phyloP scores from a whole-genome alignment of 2,888 invertebrate species.

The Altica lythri region DNA sequence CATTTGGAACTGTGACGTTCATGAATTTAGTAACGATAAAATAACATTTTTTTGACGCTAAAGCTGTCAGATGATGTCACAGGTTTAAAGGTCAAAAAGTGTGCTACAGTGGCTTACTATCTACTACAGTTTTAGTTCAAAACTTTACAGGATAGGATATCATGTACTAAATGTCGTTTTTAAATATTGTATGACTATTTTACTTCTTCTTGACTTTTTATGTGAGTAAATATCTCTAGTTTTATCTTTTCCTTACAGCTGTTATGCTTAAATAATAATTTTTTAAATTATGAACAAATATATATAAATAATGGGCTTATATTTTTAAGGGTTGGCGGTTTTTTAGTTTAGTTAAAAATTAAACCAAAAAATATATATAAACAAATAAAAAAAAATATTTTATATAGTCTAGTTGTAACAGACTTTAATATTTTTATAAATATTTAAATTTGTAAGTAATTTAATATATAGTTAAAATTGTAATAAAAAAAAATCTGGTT shows the following conservation, averaged over 20 bases:
- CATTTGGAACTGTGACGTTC: no score
- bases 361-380: conserved; percentile 20
- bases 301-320: conserved; percentile 13
- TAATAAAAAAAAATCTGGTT: background rate
- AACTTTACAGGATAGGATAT: no score
- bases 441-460: no score
- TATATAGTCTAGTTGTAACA: conserved; percentile 2
- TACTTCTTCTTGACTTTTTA: no score
- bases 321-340: conserved; percentile 22
- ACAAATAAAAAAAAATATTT: conserved; percentile 15
- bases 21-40: no score
- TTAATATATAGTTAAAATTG: background rate
- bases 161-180: no score
- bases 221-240: background rate
- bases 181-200: no score
- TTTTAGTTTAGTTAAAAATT: conserved; percentile 20
- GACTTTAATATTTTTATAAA: conserved; percentile 4
- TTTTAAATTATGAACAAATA: conserved; percentile 21
- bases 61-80: no score
- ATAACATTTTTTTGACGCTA: no score
- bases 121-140: no score
- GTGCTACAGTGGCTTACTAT: no score
- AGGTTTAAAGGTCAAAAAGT: no score
- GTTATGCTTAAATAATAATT: conserved; percentile 12
- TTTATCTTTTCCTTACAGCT: background rate